Evolutionary conservation across 2,797 vertebrate species (phyloP).

Genomic region (Poeciliopsis paucimaculata): DNA sequence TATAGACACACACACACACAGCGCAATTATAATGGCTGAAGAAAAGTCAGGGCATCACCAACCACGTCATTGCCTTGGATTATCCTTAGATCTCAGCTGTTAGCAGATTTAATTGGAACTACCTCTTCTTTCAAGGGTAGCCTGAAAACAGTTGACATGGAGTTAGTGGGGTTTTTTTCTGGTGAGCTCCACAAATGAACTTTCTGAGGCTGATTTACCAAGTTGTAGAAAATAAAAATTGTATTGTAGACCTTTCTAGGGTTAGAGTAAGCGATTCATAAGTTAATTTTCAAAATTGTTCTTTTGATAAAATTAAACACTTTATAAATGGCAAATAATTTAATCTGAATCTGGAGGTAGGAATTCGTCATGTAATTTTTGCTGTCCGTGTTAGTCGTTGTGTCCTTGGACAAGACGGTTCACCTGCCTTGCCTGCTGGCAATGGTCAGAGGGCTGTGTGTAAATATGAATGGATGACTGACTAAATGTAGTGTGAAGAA

Average conservation of each 20-base stretch:
- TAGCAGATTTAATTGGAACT: conserved; percentile 20
- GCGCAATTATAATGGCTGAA: neutral
- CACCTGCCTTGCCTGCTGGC: no score
- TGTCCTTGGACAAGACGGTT: no score
- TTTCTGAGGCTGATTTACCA: conserved; percentile 9
- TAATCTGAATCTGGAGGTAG: neutral
- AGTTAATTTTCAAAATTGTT: neutral
- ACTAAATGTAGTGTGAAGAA: no score
- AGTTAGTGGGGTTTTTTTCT: conserved; percentile 2
- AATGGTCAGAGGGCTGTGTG: no score
- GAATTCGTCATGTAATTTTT: no score
- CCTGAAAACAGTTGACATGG: conserved; percentile 12
- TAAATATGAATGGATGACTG: no score
- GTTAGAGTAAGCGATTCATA: neutral
- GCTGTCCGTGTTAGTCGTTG: no score
- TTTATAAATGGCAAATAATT: neutral
- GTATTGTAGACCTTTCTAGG: conserved; percentile 8
- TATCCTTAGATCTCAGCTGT: conserved; percentile 17
- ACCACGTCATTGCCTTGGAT: neutral
- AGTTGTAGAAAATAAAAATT: conserved; percentile 4
- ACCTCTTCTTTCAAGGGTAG: conserved; percentile 6
- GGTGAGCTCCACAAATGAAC: conserved; percentile 20
- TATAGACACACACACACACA: neutral
- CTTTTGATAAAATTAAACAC: neutral
- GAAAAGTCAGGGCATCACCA: neutral